A percentile compares a stretch with the other conserved stretches of the same genome.
phyloP scores from a whole-genome alignment of 2,888 invertebrate species.

The Phengaris alcon region DNA sequence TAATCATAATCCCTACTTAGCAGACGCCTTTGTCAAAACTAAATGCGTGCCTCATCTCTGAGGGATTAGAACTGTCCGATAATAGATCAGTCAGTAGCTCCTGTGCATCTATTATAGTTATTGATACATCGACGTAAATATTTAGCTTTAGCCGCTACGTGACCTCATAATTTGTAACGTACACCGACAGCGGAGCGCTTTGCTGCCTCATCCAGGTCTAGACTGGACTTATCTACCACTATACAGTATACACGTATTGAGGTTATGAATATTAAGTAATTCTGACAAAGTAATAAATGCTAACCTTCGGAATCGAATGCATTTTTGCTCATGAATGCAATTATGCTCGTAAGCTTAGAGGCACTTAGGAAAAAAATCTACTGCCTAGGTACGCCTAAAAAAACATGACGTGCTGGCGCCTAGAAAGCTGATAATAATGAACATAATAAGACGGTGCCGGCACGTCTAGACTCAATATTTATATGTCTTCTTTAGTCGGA shows the following conservation, averaged over 20 bases:
- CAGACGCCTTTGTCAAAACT: no score
- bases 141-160: conserved; percentile 1
- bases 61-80: no score
- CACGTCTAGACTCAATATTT: conserved; percentile 26
- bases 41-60: no score
- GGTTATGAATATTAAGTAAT: not conserved
- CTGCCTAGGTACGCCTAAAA: not conserved
- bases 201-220: not conserved
- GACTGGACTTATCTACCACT: not conserved
- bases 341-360: not conserved
- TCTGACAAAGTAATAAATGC: not conserved
- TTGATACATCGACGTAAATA: not conserved
- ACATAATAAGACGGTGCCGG: conserved; percentile 17
- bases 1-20: no score
- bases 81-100: no score
- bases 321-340: not conserved
- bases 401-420: not conserved
- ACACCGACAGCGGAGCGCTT: not conserved
- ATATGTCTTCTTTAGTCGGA: conserved; percentile 24
- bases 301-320: conserved; percentile 7
- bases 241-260: not conserved
- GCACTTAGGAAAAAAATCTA: not conserved
- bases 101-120: not conserved
- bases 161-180: conserved; percentile 9
- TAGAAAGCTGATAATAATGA: conserved; percentile 14